phyloP scores from a whole-genome alignment of 1,140 invertebrate genomes.

The Brachionus plicatilis region DNA sequence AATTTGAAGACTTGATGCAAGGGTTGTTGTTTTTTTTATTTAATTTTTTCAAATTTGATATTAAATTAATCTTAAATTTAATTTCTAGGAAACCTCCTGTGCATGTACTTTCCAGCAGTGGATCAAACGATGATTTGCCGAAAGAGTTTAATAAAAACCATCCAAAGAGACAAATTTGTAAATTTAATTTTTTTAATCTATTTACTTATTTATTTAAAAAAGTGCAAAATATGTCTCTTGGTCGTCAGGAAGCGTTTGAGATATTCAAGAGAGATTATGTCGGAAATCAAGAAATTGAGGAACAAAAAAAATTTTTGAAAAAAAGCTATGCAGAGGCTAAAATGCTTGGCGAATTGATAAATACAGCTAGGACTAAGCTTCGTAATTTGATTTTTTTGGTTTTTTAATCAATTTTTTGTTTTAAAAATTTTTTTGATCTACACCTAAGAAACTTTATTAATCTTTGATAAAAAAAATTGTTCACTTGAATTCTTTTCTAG shows the following conservation, averaged over 20 bases:
- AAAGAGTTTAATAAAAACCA: conserved; percentile 1
- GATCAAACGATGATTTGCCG: neutral
- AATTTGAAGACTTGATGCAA: neutral
- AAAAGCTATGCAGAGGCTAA: conserved; percentile 52
- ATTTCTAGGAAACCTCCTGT: neutral
- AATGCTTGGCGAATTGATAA: conserved; percentile 50
- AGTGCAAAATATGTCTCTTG: conserved; percentile 55
- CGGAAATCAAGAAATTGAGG: conserved; percentile 49
- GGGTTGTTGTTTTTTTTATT: neutral
- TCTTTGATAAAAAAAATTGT: no score
- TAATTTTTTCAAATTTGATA: conserved; percentile 48
- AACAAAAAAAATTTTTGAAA: conserved; percentile 50
- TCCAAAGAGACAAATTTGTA: conserved; percentile 32
- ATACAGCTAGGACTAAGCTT: conserved; percentile 48
- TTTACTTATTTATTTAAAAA: conserved; percentile 40
- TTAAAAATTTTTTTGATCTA: no score
- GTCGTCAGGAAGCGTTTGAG: conserved; percentile 55
- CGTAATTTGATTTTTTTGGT: conserved; percentile 45
- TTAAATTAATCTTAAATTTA: conserved; percentile 40
- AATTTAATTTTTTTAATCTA: neutral
- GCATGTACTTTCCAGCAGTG: conserved; percentile 37
- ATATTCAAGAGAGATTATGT: conserved; percentile 52
- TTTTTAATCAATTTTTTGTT: no score
- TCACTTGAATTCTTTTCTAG: no score
- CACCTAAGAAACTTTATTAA: no score